Conservation (phyloP, 92 coral and sea anemone species). For the Heliopora coerulea region DNA sequence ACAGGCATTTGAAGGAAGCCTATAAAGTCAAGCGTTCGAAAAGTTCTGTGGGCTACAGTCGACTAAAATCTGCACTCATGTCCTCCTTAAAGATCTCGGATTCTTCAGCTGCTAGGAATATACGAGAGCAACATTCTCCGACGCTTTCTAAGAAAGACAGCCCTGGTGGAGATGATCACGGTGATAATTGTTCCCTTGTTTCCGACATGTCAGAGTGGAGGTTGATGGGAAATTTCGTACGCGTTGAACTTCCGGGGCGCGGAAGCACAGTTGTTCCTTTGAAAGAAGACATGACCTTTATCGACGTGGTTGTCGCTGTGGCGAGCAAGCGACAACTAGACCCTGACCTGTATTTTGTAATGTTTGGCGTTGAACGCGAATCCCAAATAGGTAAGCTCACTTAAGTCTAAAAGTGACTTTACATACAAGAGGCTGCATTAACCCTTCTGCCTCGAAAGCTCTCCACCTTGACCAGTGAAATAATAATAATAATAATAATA, state of each 20-base stretch:
- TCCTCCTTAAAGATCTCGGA: slow-evolving; percentile 85
- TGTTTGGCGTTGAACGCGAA: slow-evolving; percentile 71
- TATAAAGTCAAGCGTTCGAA: slow-evolving; percentile 63
- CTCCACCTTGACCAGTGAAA: no score
- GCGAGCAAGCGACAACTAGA: slow-evolving; percentile 81
- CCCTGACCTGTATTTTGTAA: slow-evolving; percentile 72
- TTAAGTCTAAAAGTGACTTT: no score
- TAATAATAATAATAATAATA: no score
- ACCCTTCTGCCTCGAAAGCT: no score
- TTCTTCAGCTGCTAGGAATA: slow-evolving; percentile 77
- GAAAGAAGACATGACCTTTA: slow-evolving; percentile 75
- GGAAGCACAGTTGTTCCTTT: slow-evolving; percentile 90
- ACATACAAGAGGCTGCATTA: no score
- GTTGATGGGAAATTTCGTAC: slow-evolving; percentile 82
- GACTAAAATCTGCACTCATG: slow-evolving; percentile 81
- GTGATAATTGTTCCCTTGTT: slow-evolving; percentile 63
- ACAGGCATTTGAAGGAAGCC: neutral
- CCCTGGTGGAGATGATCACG: slow-evolving; percentile 18
- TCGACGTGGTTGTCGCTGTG: slow-evolving; percentile 71
- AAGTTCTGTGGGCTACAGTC: slow-evolving; percentile 79
- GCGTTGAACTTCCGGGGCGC: slow-evolving; percentile 74
- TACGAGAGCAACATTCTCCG: slow-evolving; percentile 85
- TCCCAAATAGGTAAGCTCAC: slow-evolving; percentile 64
- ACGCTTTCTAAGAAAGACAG: slow-evolving; percentile 51
- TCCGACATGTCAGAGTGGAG: slow-evolving; percentile 92